These are phyloP conservation scores for Catocala nupta DNA, from an alignment of 2,888 invertebrate genomes.

Conservation along the genomic window DNA sequence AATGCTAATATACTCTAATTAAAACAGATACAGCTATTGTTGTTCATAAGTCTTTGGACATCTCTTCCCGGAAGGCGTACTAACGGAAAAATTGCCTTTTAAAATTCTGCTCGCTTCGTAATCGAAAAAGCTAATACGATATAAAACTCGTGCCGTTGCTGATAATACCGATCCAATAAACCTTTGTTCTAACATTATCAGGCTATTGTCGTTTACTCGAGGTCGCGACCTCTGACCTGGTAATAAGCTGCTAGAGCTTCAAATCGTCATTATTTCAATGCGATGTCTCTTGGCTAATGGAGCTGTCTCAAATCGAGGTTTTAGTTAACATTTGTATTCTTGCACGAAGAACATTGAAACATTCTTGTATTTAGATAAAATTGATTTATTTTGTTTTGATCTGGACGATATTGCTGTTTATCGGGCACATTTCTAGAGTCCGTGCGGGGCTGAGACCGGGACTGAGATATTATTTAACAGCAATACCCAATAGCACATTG, in stretches of 20 bases:
- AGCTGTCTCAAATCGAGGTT: not conserved
- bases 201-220: conserved; percentile 18
- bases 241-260: conserved; percentile 12
- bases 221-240: conserved; percentile 6
- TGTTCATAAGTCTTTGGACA: too few species aligned
- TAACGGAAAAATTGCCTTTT: not conserved
- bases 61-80: not conserved
- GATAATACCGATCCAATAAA: not conserved
- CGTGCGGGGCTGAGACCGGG: too few species aligned
- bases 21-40: too few species aligned
- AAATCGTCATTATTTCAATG: conserved; percentile 24
- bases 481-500: too few species aligned
- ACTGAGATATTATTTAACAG: too few species aligned
- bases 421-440: too few species aligned
- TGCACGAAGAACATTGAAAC: too few species aligned
- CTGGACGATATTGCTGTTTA: too few species aligned
- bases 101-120: not conserved
- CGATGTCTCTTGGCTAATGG: conserved; percentile 19
- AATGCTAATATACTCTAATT: too few species aligned
- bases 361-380: too few species aligned
- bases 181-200: conserved; percentile 18
- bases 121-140: not conserved
- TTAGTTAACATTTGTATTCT: not conserved
- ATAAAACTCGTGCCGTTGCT: not conserved
- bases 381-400: too few species aligned